A percentile compares a stretch with the other conserved stretches of the same genome.
phyloP scores from a whole-genome alignment of 30 jellyfish, hydroid and myxozoan genomes.

The Chrysaora quinquecirrha region DNA sequence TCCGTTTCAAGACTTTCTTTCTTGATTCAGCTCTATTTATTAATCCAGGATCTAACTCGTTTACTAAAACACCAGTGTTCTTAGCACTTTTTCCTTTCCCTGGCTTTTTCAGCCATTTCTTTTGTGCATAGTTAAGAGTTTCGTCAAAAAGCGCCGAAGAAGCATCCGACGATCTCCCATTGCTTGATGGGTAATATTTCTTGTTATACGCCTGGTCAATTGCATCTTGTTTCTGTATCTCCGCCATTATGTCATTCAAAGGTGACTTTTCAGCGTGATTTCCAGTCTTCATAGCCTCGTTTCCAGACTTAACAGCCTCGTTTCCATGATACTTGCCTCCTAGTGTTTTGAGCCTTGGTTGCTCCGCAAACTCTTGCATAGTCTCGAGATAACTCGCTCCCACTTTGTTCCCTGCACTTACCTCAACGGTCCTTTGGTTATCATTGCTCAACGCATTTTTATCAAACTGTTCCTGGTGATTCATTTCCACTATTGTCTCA shows the following conservation, averaged over 20 bases:
- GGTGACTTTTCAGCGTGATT: not conserved
- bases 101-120: not conserved
- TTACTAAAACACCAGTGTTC: no score
- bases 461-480: constrained; percentile 54
- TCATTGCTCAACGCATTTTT: constrained; percentile 17
- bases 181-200: constrained; percentile 28
- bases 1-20: no score
- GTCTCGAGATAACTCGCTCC: not conserved
- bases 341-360: not conserved
- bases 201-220: constrained; percentile 43
- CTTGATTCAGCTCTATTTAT: no score
- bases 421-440: not conserved
- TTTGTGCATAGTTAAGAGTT: not conserved
- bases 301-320: not conserved
- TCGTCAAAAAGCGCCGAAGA: not conserved
- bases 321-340: not conserved
- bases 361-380: not conserved
- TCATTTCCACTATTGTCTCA: not conserved
- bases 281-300: not conserved
- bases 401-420: not conserved
- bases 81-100: not conserved
- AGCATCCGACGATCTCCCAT: not conserved
- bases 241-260: not conserved
- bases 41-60: no score
- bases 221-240: constrained; percentile 51